phyloP scores from a whole-genome alignment of 2,797 vertebrate species.

The Sebastes matsubarae region DNA sequence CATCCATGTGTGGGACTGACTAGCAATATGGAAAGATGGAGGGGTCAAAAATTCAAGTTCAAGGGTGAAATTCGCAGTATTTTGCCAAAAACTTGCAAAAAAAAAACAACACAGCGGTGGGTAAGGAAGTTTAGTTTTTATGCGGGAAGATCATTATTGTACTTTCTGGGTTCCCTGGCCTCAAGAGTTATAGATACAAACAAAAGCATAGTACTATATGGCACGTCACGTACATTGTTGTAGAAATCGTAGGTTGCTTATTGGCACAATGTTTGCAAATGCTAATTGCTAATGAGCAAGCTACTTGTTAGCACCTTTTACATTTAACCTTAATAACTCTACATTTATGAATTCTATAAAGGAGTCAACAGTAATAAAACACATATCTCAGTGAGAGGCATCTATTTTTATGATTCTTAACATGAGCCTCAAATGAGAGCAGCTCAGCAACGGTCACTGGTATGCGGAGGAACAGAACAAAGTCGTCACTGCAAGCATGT shows the following conservation, averaged over 20 bases:
- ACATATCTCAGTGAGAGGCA: not conserved
- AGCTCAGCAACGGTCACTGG: not conserved
- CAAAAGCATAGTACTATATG: not conserved
- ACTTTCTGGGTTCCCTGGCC: not conserved
- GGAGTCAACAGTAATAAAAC: not conserved
- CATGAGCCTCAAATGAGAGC: not conserved
- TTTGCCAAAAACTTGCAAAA: not conserved
- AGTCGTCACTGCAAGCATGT: not conserved
- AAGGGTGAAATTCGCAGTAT: not conserved
- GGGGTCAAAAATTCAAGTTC: not conserved
- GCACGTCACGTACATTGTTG: not conserved
- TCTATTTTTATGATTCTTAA: not conserved
- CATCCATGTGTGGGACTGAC: not conserved
- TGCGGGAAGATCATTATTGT: not conserved
- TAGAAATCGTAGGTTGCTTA: not conserved
- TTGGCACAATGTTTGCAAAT: not conserved
- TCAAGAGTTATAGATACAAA: not conserved
- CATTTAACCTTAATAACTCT: not conserved
- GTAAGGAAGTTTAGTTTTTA: not conserved
- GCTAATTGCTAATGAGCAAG: not conserved
- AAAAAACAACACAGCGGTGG: not conserved
- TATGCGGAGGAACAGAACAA: not conserved
- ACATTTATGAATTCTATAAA: not conserved
- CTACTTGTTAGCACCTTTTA: not conserved
- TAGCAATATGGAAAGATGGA: not conserved